Evolutionary conservation across 2,113 vertebrate species (phyloP).

Genomic region (Bos indicus): DNA sequence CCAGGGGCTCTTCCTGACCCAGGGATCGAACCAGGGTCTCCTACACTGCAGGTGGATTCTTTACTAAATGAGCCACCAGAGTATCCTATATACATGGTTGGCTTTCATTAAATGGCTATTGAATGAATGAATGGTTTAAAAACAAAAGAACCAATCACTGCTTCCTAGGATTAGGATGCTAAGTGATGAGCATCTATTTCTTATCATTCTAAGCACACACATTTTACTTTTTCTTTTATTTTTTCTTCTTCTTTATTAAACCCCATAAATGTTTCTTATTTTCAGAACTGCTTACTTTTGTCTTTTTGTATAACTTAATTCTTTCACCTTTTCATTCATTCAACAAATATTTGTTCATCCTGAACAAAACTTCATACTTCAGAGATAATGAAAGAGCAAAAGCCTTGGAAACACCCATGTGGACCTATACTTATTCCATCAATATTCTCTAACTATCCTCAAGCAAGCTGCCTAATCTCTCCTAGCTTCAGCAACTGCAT

Average conservation of each 20-base stretch:
- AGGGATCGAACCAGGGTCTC: background rate
- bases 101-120: background rate
- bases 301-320: background rate
- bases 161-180: background rate
- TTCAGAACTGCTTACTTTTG: background rate
- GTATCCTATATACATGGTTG: background rate
- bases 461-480: background rate
- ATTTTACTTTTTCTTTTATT: background rate
- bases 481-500: background rate
- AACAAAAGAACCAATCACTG: background rate
- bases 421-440: background rate
- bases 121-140: background rate
- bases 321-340: background rate
- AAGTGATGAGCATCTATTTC: background rate
- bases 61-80: background rate
- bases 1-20: background rate
- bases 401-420: background rate
- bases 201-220: background rate
- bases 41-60: background rate
- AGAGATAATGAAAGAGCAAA: background rate
- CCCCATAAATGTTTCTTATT: background rate
- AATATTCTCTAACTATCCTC: background rate
- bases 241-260: background rate
- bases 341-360: background rate
- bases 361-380: background rate